phyloP scores from a whole-genome alignment of 92 coral and sea anemone genomes.

The Phymanthus crucifer region DNA sequence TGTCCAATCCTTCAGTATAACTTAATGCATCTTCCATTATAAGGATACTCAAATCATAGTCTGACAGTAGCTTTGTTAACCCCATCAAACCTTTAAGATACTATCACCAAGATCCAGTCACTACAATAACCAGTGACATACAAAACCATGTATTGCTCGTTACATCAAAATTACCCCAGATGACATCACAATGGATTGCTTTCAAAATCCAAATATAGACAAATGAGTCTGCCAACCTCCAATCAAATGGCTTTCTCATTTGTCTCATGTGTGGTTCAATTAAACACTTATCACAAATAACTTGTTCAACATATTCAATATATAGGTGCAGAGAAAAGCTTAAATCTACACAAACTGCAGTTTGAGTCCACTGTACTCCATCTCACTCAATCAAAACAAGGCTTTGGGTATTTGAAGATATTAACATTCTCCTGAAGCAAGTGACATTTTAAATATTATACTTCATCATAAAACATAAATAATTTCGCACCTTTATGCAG shows the following conservation, averaged over 20 bases:
- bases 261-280: constrained; percentile 19
- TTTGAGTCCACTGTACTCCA: not conserved
- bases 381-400: not conserved
- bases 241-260: not conserved
- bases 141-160: constrained; percentile 24
- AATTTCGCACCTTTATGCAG: too few species aligned
- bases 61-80: constrained; percentile 15
- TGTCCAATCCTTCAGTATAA: constrained; percentile 35
- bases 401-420: not conserved
- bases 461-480: too few species aligned
- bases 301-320: constrained; percentile 2
- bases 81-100: constrained; percentile 24
- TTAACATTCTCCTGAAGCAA: not conserved
- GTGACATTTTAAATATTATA: not conserved
- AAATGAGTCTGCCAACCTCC: not conserved
- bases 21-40: constrained; percentile 37
- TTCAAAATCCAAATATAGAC: constrained; percentile 28
- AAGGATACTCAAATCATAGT: constrained; percentile 12
- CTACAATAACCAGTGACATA: constrained; percentile 9
- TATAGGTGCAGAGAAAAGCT: not conserved
- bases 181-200: constrained; percentile 26
- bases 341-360: not conserved
- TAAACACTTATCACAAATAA: not conserved
- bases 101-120: constrained; percentile 48
- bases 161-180: constrained; percentile 11